Evolutionary conservation across 2,888 invertebrate genomes (phyloP), one percentile per base, ranked within the genome.

Genomic region (Drosophila rubida): DNA sequence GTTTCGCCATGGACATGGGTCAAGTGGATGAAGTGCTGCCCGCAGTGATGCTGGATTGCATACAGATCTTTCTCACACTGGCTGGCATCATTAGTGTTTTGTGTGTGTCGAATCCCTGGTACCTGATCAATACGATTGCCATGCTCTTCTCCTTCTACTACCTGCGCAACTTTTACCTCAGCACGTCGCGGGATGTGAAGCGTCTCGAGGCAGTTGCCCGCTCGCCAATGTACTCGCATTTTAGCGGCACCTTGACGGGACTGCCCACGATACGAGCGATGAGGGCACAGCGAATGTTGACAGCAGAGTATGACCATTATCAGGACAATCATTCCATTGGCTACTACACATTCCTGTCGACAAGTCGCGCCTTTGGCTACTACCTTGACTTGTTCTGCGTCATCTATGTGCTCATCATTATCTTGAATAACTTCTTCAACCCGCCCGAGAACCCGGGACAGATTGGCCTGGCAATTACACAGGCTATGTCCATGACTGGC

Each of bases 221-320:
- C 71, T 98, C 98, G 83, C 99, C 99, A 0, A 97, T 99, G 23
- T 99, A 98, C 92, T 96, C 96, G 1, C 98, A 98, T 90, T 93
- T 99, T 80, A 96, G 95, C 87, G 96, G 97, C 27, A 95, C 97
- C 0, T 93, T 99, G n/a, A 96, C 96, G 90, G 99, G 99, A 0
- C 93, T 99, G 64, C 95, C 97, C 0, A 98, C 98, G 0, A 97
- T 99, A 41, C 94, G 99, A 58, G 97, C 98, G 0, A 98, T 97
- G 90, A 94, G 94, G 2, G 97, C 96, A 0, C 96, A 97, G 89
- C 93, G 94, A 39, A 94, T 95, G 32, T 94, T 98, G 41, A 94
- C 94, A 32, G 92, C 94, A 30, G 96, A 97, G 89, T 97, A 97
- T 86, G 97, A 97, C 85, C 94, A 94, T 72, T 95, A 96, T 82